phyloP scores from a whole-genome alignment of 2,888 invertebrate genomes.

The Drosophila diplacantha region DNA sequence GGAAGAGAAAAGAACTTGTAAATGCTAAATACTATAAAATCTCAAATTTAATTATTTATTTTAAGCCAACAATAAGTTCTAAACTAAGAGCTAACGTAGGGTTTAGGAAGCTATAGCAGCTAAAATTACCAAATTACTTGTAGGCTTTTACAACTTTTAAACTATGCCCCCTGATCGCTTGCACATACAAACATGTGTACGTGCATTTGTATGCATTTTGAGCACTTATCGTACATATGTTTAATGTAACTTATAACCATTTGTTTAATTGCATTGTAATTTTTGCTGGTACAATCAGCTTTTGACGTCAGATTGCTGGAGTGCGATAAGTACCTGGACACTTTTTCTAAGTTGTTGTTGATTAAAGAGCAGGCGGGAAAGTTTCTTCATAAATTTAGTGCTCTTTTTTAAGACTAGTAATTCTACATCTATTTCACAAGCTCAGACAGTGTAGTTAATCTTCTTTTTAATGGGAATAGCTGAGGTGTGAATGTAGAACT shows the following conservation, averaged over 20 bases:
- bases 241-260: slow-evolving; percentile 7
- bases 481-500: not conserved
- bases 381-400: not conserved
- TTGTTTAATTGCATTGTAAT: slow-evolving; percentile 18
- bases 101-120: not conserved
- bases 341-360: slow-evolving; percentile 3
- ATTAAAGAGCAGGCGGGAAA: not conserved
- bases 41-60: no score
- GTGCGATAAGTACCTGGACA: slow-evolving; percentile 7
- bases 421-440: not conserved
- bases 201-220: no score
- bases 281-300: slow-evolving; percentile 17
- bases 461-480: not conserved
- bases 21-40: not conserved
- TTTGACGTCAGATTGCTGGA: slow-evolving; percentile 18
- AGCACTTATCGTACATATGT: slow-evolving; percentile 1
- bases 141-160: not conserved
- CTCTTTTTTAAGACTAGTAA: not conserved
- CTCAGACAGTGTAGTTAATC: not conserved
- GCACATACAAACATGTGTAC: not conserved
- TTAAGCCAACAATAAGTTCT: not conserved
- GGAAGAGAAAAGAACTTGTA: not conserved
- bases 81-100: not conserved
- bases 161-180: not conserved
- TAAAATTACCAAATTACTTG: not conserved